Evolutionary conservation across 2,113 vertebrate genomes (phyloP).

Genomic region (Carlito syrichta): DNA sequence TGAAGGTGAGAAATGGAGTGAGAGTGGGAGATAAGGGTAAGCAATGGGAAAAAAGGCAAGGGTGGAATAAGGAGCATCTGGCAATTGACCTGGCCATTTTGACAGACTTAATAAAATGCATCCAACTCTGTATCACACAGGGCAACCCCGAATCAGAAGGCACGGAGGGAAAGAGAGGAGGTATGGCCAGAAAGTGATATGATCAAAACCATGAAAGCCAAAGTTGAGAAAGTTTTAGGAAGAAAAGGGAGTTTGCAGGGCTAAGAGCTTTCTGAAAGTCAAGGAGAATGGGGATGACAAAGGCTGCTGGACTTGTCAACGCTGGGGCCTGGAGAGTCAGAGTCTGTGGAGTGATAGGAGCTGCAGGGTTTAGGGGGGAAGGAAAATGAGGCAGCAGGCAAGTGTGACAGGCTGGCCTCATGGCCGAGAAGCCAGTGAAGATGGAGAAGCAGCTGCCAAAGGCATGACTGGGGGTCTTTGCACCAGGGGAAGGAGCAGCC

Average conservation of each 20-base stretch:
- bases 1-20: neutral
- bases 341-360: neutral
- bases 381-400: accelerated
- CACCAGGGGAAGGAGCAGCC: no score
- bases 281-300: neutral
- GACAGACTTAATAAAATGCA: neutral
- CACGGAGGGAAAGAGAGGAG: neutral
- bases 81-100: neutral
- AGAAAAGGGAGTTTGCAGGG: neutral
- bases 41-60: neutral
- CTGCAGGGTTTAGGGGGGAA: no score
- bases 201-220: neutral
- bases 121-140: neutral
- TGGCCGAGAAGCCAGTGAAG: neutral
- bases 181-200: neutral
- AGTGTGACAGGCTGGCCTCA: neutral
- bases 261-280: neutral
- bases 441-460: neutral
- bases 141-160: neutral
- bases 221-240: neutral
- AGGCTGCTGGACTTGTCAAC: neutral
- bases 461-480: neutral
- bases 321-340: neutral
- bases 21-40: neutral
- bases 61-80: neutral